Evolutionary conservation across 2,888 invertebrate genomes (phyloP), one percentile per base, ranked within the genome.

Genomic region (Platycheirus rosarum): DNA sequence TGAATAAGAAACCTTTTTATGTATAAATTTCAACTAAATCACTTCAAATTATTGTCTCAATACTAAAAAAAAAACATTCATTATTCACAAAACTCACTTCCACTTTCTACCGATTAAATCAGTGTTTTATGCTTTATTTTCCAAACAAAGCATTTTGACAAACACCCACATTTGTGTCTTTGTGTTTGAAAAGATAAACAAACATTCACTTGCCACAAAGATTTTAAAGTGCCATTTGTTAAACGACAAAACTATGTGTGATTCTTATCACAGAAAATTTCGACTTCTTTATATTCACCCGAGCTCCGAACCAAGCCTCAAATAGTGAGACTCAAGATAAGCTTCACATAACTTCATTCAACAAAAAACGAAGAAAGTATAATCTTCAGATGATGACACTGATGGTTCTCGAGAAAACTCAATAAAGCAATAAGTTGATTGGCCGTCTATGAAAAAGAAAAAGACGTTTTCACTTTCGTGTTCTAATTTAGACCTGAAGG

Each of bases 291-390:
- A n/a, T 60, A 55, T 60, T 48, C n/a, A 42, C 29, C 3, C 9
- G 6, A 57, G 13, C 55, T 40, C 23, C 16, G 11, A 37, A 14
- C 60, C 23, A 48, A 57, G 26, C 37, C 29, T 32, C 4, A 23
- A 23, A 44, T 7, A 63, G 16, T 35, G 44, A 63, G 55, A 23
- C 29, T 26, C 23, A 8, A 57, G 48, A 23, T 37, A 35, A 71
- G 29, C 63, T 75, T 63, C 69, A 63, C 53, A 65, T 48, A 40
- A 40, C 53, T 73, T 32, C 20, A n/a, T n/a, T n/a, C 14, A 49
- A 75, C 66, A 68, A 71, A 73, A 73, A 77, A 62, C 77, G 73
- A 68, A 68, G 82, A 82, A 82, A 82, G 82, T 77, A n/a, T n/a
- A 9, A 69, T 69, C 68, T 79, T 37, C 37, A 18, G 63, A 46